Base-by-base conservation (phyloP, 2,888 invertebrate species). In the Sicus ferrugineus region DNA sequence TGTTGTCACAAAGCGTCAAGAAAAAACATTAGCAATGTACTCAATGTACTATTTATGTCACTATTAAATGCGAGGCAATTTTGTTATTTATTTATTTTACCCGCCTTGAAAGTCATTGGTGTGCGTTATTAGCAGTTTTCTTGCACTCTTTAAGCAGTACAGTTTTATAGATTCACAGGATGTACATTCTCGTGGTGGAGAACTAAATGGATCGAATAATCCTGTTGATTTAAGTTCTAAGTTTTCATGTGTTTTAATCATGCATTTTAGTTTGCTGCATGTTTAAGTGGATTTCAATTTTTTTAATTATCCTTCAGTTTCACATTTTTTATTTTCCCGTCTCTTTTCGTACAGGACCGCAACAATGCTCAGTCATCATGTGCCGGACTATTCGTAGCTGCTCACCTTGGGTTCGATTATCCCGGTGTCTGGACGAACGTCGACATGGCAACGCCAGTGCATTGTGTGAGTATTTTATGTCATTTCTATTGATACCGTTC, bases 381-480 rank as follows among this genome's bases (percentile, higher is more conserved):
- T 85, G 96, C 96, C 7, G 96, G 93, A 0, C 87, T 96, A 71
- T 97, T 96, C 87, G 89, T 97, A 72, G 89, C 90, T 76, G 89
- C 95, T 23, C 95, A 96, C 86, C 88, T 96, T 70, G 95, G 93
- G 11, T 95, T 95, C 85, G 95, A 95, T 82, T 94, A 89, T 86
- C 89, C 91, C 11, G 94, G 95, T n/a, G 83, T 87, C 56, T 96
- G 96, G 96, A 88, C 96, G 69, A 96, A 96, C 84, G 88, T 96
- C 7, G 96, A 96, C 85, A 96, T 96, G 92, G 96, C 96, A 0
- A 88, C 91, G 68, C 94, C 95, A 0, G 93, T 92, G 16, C 89
- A 92, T 84, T 88, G 87, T 77, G 94, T 95, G 86, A 87, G 91
- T 88, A n/a, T n/a, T n/a, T n/a, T n/a, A n/a, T n/a, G n/a, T n/a